Evolutionary conservation across 2,888 invertebrate species (phyloP).

Genomic region (Marronus borbonicus): DNA sequence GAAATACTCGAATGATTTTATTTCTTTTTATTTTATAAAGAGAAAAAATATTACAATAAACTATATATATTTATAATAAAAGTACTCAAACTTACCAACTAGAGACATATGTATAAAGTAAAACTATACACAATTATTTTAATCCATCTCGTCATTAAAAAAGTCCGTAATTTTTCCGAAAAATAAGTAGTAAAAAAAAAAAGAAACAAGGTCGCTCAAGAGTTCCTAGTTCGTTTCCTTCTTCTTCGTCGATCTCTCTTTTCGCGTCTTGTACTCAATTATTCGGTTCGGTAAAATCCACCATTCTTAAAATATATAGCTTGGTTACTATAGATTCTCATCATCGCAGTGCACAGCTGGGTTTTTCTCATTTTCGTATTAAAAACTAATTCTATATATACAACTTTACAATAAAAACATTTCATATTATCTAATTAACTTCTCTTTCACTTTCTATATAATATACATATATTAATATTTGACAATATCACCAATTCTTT

Average conservation of each 20-base stretch:
- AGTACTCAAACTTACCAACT: slow-evolving; percentile 59
- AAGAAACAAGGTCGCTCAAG: slow-evolving; percentile 21
- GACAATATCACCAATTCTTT: slow-evolving; percentile 60
- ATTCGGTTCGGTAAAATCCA: background rate
- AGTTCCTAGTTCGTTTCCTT: slow-evolving; percentile 6
- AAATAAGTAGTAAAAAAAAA: slow-evolving; percentile 5
- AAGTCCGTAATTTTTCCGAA: slow-evolving; percentile 32
- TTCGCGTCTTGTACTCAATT: slow-evolving; percentile 32
- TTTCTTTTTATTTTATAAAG: slow-evolving; percentile 59
- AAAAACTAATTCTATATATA: slow-evolving; percentile 59
- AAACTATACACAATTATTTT: slow-evolving; percentile 60
- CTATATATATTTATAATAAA: slow-evolving; percentile 59
- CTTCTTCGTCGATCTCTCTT: slow-evolving; percentile 29
- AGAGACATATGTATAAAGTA: slow-evolving; percentile 55
- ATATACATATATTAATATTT: slow-evolving; percentile 53
- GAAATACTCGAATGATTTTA: slow-evolving; percentile 27
- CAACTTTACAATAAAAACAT: slow-evolving; percentile 52
- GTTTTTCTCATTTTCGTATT: slow-evolving; percentile 47
- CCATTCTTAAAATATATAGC: background rate
- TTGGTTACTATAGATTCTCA: slow-evolving; percentile 7
- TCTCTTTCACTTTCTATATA: slow-evolving; percentile 24
- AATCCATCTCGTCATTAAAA: slow-evolving; percentile 50
- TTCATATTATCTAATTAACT: slow-evolving; percentile 48
- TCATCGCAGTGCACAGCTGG: background rate
- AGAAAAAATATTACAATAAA: slow-evolving; percentile 63